phyloP scores from a whole-genome alignment of 92 coral and sea anemone genomes.

The Siderastrea radians region DNA sequence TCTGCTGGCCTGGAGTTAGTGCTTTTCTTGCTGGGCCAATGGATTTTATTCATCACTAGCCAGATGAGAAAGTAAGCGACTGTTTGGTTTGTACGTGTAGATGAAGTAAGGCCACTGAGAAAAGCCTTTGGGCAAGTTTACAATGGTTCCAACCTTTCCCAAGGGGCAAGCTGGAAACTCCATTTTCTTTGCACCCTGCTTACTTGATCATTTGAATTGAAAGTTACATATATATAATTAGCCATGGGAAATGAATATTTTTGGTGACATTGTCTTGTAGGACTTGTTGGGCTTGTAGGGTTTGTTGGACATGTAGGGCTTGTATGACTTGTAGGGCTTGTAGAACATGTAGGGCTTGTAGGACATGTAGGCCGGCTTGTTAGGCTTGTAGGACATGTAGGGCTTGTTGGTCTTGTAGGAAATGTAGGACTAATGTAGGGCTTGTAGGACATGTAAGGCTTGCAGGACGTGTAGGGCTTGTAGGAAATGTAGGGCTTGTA shows the following conservation, averaged over 20 bases:
- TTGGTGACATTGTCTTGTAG: background rate
- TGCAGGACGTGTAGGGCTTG: too few species aligned
- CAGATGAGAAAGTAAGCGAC: background rate
- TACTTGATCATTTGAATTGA: background rate
- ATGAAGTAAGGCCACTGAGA: background rate
- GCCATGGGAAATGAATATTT: constrained; percentile 10
- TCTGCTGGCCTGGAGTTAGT: background rate
- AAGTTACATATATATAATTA: background rate
- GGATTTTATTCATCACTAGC: background rate
- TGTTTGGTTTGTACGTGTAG: background rate
- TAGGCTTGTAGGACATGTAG: too few species aligned
- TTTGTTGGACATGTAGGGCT: too few species aligned
- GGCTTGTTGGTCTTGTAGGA: too few species aligned
- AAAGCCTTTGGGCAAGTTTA: background rate
- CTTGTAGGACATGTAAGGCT: too few species aligned
- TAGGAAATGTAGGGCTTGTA: too few species aligned
- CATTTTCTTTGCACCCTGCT: background rate
- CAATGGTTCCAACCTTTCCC: constrained; percentile 7
- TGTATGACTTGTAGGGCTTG: too few species aligned
- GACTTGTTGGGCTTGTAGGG: background rate
- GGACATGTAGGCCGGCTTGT: too few species aligned
- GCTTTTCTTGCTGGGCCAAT: constrained; percentile 9
- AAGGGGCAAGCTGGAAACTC: background rate
- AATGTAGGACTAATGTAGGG: too few species aligned
- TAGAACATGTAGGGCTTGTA: too few species aligned